A percentile compares a stretch with the other conserved stretches of the same genome.
phyloP scores from a whole-genome alignment of 2,888 invertebrate genomes.

The Sphaerophoria taeniata region DNA sequence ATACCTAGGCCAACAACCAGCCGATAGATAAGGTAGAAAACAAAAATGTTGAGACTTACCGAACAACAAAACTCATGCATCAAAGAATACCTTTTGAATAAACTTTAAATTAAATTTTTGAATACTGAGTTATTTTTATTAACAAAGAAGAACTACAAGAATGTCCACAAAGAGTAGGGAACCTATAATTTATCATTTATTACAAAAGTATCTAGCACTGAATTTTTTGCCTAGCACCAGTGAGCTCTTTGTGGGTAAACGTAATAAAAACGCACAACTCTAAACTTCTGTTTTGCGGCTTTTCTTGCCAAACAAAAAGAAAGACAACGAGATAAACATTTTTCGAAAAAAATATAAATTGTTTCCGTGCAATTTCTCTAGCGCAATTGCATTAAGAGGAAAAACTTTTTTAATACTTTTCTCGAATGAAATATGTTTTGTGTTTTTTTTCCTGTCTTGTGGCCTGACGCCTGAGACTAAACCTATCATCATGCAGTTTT shows the following conservation, averaged over 20 bases:
- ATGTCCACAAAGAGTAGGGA: slow-evolving; percentile 17
- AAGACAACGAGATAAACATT: background rate
- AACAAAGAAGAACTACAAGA: slow-evolving; percentile 10
- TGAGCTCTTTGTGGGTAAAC: slow-evolving; percentile 40
- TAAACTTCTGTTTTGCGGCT: slow-evolving; percentile 51
- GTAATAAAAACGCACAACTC: slow-evolving; percentile 47
- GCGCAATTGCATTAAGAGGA: slow-evolving; percentile 48
- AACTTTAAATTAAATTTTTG: slow-evolving; percentile 15
- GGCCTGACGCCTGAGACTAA: too few species aligned
- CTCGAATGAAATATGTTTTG: slow-evolving; percentile 31
- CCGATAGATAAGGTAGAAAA: slow-evolving; percentile 28
- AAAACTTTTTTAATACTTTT: slow-evolving; percentile 62
- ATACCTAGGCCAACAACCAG: background rate
- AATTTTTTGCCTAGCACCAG: slow-evolving; percentile 33
- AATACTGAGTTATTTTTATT: slow-evolving; percentile 39
- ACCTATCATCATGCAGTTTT: too few species aligned
- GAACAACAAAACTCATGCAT: slow-evolving; percentile 2
- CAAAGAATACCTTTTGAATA: slow-evolving; percentile 1
- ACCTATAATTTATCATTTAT: slow-evolving; percentile 50
- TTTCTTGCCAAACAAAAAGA: slow-evolving; percentile 10
- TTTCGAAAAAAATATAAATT: slow-evolving; percentile 45
- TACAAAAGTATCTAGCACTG: slow-evolving; percentile 32
- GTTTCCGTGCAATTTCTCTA: slow-evolving; percentile 52
- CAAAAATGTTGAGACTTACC: slow-evolving; percentile 8
- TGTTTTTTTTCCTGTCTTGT: too few species aligned